phyloP scores from a whole-genome alignment of 2,113 vertebrate species.

The Natator depressus region DNA sequence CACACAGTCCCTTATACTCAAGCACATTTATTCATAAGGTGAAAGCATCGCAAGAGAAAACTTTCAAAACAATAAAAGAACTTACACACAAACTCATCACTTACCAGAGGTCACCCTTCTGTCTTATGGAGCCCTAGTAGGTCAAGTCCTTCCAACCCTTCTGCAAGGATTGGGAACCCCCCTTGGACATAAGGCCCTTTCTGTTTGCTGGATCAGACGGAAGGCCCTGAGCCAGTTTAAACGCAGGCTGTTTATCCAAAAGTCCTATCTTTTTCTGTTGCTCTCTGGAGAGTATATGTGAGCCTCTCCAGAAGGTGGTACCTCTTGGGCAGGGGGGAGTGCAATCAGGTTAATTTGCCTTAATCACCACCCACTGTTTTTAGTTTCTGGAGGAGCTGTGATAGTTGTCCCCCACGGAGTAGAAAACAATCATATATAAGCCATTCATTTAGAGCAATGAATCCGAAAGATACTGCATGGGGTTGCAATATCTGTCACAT shows the following conservation, averaged over 20 bases:
- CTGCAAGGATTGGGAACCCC: background rate
- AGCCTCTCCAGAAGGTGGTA: background rate
- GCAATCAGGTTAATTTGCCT: background rate
- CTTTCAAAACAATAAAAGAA: background rate
- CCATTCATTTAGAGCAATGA: background rate
- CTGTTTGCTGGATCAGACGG: no score
- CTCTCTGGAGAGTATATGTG: background rate
- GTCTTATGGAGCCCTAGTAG: background rate
- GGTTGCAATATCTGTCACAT: background rate
- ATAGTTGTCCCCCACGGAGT: background rate
- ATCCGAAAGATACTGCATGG: background rate
- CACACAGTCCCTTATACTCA: background rate
- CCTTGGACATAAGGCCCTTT: background rate
- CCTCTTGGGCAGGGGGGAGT: fast-evolving
- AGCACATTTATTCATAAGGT: background rate
- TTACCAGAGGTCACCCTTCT: background rate
- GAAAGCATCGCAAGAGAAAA: background rate
- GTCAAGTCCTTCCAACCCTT: background rate
- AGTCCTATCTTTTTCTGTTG: background rate
- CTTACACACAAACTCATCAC: background rate
- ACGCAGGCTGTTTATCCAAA: background rate
- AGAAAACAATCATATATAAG: background rate
- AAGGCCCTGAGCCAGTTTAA: background rate
- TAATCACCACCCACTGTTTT: no score
- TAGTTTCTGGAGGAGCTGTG: background rate